Base-by-base conservation (phyloP, 2,888 invertebrate genomes). In the Nephrocerus scutellatus region DNA sequence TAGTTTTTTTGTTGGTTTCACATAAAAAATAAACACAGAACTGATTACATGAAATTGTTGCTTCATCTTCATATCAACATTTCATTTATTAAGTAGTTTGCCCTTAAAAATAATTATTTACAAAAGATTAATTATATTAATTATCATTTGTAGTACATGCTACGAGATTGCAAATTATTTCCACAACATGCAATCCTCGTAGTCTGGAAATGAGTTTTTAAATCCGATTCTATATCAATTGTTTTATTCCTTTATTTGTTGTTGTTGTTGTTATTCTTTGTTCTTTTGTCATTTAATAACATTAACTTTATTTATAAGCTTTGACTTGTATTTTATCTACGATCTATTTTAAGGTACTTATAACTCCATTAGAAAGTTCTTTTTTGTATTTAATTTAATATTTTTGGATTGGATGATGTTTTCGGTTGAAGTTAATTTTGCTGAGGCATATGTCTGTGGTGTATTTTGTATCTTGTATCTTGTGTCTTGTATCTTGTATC, bases 281-380 rank as follows among this genome's bases (percentile, higher is more conserved):
- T 29, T 28, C 19, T 14, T 24, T 15, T 25, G 18, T 22, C 8
- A 21, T 26, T 34, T 39, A 14, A 29, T 36, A n/a, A n/a, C n/a
- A n/a, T n/a, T n/a, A n/a, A n/a, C n/a, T n/a, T n/a, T n/a, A n/a
- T 33, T 21, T 30, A 15, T 7, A 42, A 26, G 37, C 21, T 25
- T 41, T 28, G 28, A 39, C 43, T 38, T 38, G 25, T 36, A 36
- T 36, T 47, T 43, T 36, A 30, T 53, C 57, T 62, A 62, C 53
- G 54, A 55, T 54, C 66, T 64, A 64, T 55, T 58, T 57, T 59
- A 66, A 64, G 64, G 64, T 64, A 64, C 64, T 63, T 60, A 58
- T 63, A 64, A 66, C 66, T 66, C 64, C 65, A 63, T 63, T 61
- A 60, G 49, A 47, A 46, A 42, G 36, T 43, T 39, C 25, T 46